A percentile compares a stretch with the other conserved stretches of the same genome.
These are phyloP conservation scores for Oriolus oriolus DNA, from an alignment of 2,113 vertebrate genomes.

Conservation along the genomic window DNA sequence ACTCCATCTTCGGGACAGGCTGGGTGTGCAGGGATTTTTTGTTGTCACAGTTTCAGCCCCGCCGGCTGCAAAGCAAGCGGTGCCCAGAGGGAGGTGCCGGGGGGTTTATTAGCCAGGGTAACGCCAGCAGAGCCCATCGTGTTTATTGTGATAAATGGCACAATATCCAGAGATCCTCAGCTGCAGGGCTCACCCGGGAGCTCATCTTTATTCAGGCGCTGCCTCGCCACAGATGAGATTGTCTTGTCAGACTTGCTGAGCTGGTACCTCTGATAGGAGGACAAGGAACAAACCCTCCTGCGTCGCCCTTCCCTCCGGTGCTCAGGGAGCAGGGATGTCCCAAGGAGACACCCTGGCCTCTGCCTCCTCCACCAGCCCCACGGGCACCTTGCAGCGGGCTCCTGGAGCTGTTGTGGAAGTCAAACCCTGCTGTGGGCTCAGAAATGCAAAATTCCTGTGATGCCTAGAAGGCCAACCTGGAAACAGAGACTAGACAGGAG, in stretches of 20 bases:
- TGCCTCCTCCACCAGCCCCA: neutral
- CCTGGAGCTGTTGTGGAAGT: neutral
- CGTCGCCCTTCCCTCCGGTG: accelerated
- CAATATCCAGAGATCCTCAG: slow-evolving; percentile 12
- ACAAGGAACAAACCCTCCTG: neutral
- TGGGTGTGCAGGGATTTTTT: neutral
- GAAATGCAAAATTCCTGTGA: neutral
- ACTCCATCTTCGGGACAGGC: slow-evolving; percentile 36
- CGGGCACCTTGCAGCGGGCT: accelerated
- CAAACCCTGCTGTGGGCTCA: neutral
- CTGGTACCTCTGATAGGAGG: neutral
- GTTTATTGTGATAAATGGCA: slow-evolving; percentile 47
- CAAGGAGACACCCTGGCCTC: neutral
- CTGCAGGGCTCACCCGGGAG: neutral
- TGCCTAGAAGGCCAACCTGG: no score
- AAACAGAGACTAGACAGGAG: no score
- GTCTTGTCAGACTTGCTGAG: slow-evolving; percentile 37
- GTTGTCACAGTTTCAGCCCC: neutral
- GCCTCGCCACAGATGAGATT: slow-evolving; percentile 1
- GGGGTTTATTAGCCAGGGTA: slow-evolving; percentile 5
- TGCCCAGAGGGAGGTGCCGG: neutral
- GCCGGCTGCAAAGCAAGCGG: neutral
- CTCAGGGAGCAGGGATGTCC: neutral
- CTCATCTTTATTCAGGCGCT: slow-evolving; percentile 43
- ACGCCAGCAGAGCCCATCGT: neutral